phyloP scores from a whole-genome alignment of 2,113 vertebrate species.

The Gobius niger region DNA sequence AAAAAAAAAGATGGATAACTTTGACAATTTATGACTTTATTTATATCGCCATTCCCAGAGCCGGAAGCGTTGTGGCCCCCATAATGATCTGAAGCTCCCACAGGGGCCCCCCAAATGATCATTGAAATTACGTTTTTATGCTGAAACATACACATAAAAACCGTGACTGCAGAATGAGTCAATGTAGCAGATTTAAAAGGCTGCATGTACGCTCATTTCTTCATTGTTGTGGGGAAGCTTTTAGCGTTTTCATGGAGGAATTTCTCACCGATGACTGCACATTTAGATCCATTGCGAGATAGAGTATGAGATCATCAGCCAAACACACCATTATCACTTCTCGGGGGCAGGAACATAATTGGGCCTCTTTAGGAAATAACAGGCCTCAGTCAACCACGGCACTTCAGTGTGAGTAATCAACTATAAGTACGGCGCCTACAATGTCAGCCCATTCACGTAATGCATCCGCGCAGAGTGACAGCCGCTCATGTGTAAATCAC shows the following conservation, averaged over 20 bases:
- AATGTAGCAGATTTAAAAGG: not conserved
- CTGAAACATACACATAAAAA: not conserved
- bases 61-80: no score
- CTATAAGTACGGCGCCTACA: constrained; percentile 7
- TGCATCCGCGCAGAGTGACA: constrained; percentile 27
- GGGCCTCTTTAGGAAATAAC: constrained; percentile 20
- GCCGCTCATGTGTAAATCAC: constrained; percentile 17
- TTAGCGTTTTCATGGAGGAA: not conserved
- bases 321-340: constrained; percentile 39
- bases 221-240: no score
- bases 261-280: constrained; percentile 1
- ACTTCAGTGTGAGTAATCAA: constrained; percentile 30
- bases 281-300: not conserved
- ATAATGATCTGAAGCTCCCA: no score
- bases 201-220: no score
- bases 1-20: no score
- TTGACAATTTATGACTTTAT: no score
- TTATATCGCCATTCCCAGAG: no score
- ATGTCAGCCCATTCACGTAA: constrained; percentile 24
- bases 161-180: no score
- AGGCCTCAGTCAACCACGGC: constrained; percentile 32
- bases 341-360: constrained; percentile 43
- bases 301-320: constrained; percentile 13
- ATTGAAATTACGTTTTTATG: not conserved
- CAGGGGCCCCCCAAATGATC: no score